Conservation (phyloP, 2,888 invertebrate species). For the Calameuta filiformis region DNA sequence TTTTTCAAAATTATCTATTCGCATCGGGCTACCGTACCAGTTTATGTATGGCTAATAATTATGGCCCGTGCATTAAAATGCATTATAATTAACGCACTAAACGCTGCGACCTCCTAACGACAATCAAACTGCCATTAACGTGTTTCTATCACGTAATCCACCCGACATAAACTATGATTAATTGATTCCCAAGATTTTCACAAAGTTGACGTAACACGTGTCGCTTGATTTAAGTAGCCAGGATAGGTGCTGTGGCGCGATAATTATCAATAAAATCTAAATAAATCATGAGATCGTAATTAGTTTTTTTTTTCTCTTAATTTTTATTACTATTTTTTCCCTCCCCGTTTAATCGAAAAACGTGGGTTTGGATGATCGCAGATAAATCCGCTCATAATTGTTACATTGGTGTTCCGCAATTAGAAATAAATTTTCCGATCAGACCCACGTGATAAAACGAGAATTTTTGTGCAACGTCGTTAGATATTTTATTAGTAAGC, state of each 20-base stretch:
- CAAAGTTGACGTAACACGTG: background rate
- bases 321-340: no score
- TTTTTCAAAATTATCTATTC: background rate
- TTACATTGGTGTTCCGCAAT: background rate
- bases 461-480: background rate
- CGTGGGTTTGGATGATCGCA: background rate
- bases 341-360: background rate
- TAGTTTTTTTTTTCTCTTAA: background rate
- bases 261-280: background rate
- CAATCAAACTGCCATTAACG: background rate
- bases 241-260: background rate
- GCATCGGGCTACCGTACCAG: background rate
- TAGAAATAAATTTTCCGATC: no score
- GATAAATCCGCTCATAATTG: background rate
- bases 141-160: background rate
- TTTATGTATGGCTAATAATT: background rate
- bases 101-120: background rate
- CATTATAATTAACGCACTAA: background rate
- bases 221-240: background rate
- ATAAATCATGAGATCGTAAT: background rate
- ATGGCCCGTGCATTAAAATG: background rate
- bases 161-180: background rate
- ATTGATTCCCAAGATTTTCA: background rate
- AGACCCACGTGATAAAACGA: background rate
- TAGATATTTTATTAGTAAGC: background rate